phyloP scores from a whole-genome alignment of 2,888 invertebrate genomes.

The Drosophila aldrichi region DNA sequence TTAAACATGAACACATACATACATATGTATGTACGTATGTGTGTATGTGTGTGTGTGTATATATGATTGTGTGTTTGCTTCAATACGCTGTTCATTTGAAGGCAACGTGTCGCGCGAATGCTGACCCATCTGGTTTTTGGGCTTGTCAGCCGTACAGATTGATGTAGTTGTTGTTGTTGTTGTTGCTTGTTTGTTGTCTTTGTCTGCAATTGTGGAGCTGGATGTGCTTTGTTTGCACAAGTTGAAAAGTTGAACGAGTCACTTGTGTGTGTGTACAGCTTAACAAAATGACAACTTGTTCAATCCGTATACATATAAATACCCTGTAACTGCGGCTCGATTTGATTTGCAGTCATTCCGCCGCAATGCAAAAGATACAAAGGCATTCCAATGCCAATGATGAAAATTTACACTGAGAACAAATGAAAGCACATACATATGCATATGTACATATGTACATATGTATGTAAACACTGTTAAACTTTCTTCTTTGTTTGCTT shows the following conservation, averaged over 20 bases:
- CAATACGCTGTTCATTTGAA: constrained; percentile 22
- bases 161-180: constrained; percentile 20
- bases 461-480: background rate
- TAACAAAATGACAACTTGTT: constrained; percentile 15
- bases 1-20: background rate
- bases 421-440: background rate
- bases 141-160: constrained; percentile 34
- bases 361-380: background rate
- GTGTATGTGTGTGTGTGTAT: background rate
- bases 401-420: background rate
- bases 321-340: constrained; percentile 7
- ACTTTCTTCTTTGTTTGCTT: background rate
- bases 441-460: background rate
- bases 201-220: constrained; percentile 43
- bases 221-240: constrained; percentile 43
- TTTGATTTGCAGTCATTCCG: background rate
- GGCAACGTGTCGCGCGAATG: constrained; percentile 44
- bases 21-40: background rate
- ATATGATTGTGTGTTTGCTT: constrained; percentile 5
- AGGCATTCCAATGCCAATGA: background rate
- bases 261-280: background rate
- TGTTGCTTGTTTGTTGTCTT: constrained; percentile 8
- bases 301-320: background rate
- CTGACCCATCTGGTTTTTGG: constrained; percentile 58
- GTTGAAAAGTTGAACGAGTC: constrained; percentile 35